Base-by-base conservation (phyloP, 2,888 invertebrate genomes). In the Drosophila prostipennis region DNA sequence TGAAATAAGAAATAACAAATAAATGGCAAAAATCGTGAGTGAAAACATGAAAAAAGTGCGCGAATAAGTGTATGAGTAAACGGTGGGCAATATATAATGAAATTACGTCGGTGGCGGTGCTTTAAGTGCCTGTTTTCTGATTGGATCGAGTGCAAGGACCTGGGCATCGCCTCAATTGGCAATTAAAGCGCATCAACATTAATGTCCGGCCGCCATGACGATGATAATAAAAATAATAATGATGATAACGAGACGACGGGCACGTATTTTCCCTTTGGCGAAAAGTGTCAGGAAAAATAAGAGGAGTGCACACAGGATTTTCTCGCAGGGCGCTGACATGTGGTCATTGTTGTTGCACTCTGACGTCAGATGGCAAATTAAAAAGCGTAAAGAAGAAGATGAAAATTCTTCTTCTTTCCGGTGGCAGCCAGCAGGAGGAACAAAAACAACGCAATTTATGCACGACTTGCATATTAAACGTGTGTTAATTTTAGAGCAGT, bases 391-490 rank as follows among this genome's bases (percentile, higher is more conserved):
- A 79, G 40, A 34, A 40, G 23, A 57, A 34, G 34, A 63, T 37
- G 37, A 37, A 32, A 32, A 40, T 32, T 55, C 57, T 19, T 40
- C 57, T 40, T 54, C 57, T 40, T 55, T 67, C 60, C 64, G 65
- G 46, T 46, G 46, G 14, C 75, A 63, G 65, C 5, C 26, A 5
- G 65, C 78, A 69, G 58, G 40, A 68, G 56, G 57, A 63, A 10
- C 45, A 46, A 32, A 10, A 64, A 49, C 16, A 63, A 49, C 34
- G 54, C 77, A 87, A 86, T 83, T 79, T 86, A 84, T 84, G 86
- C 83, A 84, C 86, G 87, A 86, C 86, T 80, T 88, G 88, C 88
- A 84, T 84, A 86, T 86, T 84, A 84, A 84, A 86, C 88, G 88
- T 82, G 83, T 84, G 86, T 84, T 86, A 84, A 84, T 84, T 88